Evolutionary conservation across 2,888 invertebrate genomes (phyloP).

Genomic region (Yponomeuta malinellus): DNA sequence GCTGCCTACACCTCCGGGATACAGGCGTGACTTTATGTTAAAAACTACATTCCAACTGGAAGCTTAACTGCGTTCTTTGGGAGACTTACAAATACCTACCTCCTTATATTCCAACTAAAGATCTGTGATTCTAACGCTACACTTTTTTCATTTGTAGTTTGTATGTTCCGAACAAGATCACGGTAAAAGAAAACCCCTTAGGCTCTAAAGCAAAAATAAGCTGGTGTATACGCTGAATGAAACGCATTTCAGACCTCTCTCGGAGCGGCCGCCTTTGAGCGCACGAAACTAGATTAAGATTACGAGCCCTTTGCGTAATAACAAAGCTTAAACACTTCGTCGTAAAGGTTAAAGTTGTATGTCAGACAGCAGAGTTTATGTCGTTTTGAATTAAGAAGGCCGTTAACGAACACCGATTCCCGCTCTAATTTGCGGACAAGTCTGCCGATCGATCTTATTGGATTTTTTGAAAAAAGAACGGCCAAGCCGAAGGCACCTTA

Average conservation of each 20-base stretch:
- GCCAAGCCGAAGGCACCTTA: conserved; percentile 48
- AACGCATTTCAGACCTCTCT: conserved; percentile 56
- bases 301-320: conserved; percentile 24
- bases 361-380: conserved; percentile 30
- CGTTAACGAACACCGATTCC: conserved; percentile 71
- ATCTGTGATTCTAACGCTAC: no score
- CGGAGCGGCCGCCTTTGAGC: conserved; percentile 56
- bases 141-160: no score
- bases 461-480: conserved; percentile 65
- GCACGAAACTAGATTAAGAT: conserved; percentile 50
- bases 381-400: conserved; percentile 27
- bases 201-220: no score
- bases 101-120: no score
- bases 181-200: no score
- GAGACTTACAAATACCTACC: no score
- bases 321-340: background rate
- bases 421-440: conserved; percentile 74
- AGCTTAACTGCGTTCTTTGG: no score
- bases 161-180: no score
- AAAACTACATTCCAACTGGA: no score
- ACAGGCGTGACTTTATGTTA: no score
- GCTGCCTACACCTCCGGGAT: no score
- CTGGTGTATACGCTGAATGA: conserved; percentile 28
- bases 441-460: conserved; percentile 73
- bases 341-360: conserved; percentile 22